These are phyloP conservation scores for Luperina testacea DNA, from an alignment of 2,888 invertebrate species.

Conservation along the genomic window DNA sequence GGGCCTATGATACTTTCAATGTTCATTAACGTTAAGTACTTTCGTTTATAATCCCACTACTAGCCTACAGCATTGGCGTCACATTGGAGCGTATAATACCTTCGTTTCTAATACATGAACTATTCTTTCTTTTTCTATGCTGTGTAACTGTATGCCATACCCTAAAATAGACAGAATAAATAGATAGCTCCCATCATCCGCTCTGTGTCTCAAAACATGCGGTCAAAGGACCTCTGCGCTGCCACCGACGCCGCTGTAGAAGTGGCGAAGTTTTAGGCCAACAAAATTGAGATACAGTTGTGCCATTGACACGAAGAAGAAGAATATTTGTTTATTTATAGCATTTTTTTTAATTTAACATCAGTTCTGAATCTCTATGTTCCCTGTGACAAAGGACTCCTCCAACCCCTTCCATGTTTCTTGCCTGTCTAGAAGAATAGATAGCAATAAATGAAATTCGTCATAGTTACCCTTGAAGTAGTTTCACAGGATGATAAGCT, in stretches of 20 bases:
- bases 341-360: neutral
- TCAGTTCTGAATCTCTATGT: too few relatives aligned
- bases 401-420: too few relatives aligned
- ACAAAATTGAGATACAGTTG: neutral
- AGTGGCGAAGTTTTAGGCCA: neutral
- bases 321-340: neutral
- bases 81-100: neutral
- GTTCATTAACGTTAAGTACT: neutral
- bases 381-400: neutral
- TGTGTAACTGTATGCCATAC: neutral
- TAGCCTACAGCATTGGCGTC: neutral
- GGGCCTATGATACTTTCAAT: neutral
- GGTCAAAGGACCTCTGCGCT: neutral
- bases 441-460: neutral
- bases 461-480: conserved; percentile 91
- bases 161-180: neutral
- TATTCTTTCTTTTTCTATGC: neutral
- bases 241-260: neutral
- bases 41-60: neutral
- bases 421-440: neutral
- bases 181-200: neutral
- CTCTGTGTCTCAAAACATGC: neutral
- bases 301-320: neutral
- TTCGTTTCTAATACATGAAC: neutral
- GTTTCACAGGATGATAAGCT: conserved; percentile 91